Base-by-base conservation (phyloP, 1,140 invertebrate genomes). In the Eueides isabella region DNA sequence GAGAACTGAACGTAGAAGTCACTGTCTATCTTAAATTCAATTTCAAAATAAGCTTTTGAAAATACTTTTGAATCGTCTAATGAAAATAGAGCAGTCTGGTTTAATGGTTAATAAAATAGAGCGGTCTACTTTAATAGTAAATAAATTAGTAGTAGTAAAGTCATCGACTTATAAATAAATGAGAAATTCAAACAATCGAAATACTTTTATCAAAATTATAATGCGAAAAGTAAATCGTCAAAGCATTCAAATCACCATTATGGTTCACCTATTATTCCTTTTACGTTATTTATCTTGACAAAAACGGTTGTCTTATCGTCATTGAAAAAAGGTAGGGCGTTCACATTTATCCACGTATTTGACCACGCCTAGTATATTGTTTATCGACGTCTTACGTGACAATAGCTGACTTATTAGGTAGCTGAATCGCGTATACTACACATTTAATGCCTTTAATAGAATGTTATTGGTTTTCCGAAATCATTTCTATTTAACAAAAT, bases 341-440 rank as follows among this genome's bases (percentile, higher is more conserved):
- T 55, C 48, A 26, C 48, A 19, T 55, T 11, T 55, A 19, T 55
- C 48, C 48, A 55, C 23, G 48, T 26, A 55, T 55, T 55, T 23
- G 48, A 23, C 48, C 48, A 55, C 48, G 19, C 48, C 48, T 19
- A 2, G 48, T 55, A 55, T 55, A 55, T 55, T 55, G 48, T 55
- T 55, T 55, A 55, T 55, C 19, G 48, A 55, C 48, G 48, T 23
- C n/a, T 55, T 23, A 55, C 48, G 48, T 55, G 48, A 55, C 48
- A 55, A 55, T 55, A 55, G 23, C 48, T 55, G 48, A 55, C 48
- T 55, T 55, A 55, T 55, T 55, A 55, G 9, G 23, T 55, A 26
- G 26, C 19, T 26, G 48, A 23, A 26, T 23, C 9, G 6, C n/a
- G 19, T 55, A 55, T 11, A 6, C 26, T 55, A 23, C 19, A 55